These are phyloP conservation scores for Neoarius graeffei DNA, from an alignment of 2,113 vertebrate species.

Conservation along the genomic window DNA sequence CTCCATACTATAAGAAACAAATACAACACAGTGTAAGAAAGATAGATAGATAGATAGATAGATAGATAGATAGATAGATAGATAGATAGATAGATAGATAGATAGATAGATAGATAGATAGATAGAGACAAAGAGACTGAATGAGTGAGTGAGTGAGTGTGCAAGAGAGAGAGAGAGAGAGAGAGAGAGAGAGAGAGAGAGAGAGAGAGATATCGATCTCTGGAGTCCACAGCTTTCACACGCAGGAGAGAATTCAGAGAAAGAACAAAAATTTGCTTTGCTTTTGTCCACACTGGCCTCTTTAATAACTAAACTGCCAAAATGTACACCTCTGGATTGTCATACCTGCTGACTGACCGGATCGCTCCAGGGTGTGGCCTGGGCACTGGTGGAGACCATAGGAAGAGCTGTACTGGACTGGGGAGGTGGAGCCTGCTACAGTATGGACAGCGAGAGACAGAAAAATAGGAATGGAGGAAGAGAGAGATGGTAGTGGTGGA, in stretches of 20 bases:
- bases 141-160: background rate
- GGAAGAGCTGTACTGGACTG: slow-evolving; percentile 60
- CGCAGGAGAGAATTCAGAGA: slow-evolving; percentile 40
- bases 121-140: background rate
- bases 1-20: slow-evolving; percentile 68
- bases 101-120: background rate
- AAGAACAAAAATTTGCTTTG: background rate
- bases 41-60: slow-evolving; percentile 7
- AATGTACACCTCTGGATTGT: background rate
- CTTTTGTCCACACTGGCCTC: slow-evolving; percentile 4
- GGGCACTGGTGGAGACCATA: slow-evolving; percentile 55
- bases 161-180: too few species aligned
- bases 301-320: background rate
- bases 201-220: slow-evolving; percentile 45
- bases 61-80: background rate
- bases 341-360: slow-evolving; percentile 65
- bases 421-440: slow-evolving; percentile 59
- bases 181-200: background rate
- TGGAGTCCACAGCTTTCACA: slow-evolving; percentile 51
- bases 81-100: background rate
- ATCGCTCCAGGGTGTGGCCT: slow-evolving; percentile 51
- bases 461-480: background rate
- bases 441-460: slow-evolving; percentile 45
- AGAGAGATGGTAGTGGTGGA: slow-evolving; percentile 30
- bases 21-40: slow-evolving; percentile 63